Evolutionary conservation across 2,888 invertebrate genomes (phyloP).

Genomic region (Synergus itoensis): DNA sequence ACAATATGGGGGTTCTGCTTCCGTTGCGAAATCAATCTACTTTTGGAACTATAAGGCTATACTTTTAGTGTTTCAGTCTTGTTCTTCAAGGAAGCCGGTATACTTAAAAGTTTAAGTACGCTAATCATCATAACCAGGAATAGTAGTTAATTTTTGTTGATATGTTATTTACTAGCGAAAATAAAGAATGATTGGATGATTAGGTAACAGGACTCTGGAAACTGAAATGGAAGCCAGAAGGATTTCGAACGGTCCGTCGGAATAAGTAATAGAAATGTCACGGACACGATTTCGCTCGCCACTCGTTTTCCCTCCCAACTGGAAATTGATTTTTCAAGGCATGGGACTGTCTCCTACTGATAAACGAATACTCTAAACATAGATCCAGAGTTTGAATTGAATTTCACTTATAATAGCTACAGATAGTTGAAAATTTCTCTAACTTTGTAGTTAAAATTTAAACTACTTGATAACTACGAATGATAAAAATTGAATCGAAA

Average conservation of each 20-base stretch:
- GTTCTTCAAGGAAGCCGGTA: neutral
- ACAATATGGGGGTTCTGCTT: slow-evolving; percentile 46
- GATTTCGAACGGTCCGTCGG: slow-evolving; percentile 13
- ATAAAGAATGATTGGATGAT: neutral
- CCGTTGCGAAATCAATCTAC: slow-evolving; percentile 34
- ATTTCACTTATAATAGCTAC: neutral
- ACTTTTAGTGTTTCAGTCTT: slow-evolving; percentile 20
- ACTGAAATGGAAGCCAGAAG: neutral
- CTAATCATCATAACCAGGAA: slow-evolving; percentile 15
- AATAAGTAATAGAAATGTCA: slow-evolving; percentile 68
- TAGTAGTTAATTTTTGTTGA: neutral
- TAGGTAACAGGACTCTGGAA: neutral
- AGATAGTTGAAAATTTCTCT: too few relatives aligned
- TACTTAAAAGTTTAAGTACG: slow-evolving; percentile 14
- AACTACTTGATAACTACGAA: too few relatives aligned
- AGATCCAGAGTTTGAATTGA: neutral
- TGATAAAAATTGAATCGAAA: neutral
- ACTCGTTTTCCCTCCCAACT: slow-evolving; percentile 43
- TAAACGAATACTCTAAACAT: slow-evolving; percentile 30
- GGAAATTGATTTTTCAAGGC: slow-evolving; percentile 21
- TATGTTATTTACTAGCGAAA: neutral
- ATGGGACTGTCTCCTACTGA: slow-evolving; percentile 8
- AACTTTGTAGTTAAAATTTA: too few relatives aligned
- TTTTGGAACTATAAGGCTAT: slow-evolving; percentile 11
- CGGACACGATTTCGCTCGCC: slow-evolving; percentile 53